Percentiles rank a stretch among this genome's conserved stretches.
These are phyloP conservation scores for Keiferia lycopersicella DNA, from an alignment of 2,888 invertebrate genomes.

Conservation along the genomic window DNA sequence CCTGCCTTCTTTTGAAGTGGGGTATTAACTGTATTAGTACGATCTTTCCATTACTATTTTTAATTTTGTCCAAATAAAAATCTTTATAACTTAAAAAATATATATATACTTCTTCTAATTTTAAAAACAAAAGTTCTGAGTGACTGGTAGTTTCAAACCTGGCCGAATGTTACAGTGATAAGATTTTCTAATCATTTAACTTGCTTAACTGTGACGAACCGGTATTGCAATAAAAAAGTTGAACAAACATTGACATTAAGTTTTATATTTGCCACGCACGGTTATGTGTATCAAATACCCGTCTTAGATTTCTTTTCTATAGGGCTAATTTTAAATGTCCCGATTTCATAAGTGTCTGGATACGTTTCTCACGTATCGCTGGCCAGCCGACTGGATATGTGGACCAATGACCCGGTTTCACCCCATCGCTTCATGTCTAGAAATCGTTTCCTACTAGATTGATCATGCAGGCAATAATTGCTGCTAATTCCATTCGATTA, in stretches of 20 bases:
- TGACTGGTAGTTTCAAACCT: too few species aligned
- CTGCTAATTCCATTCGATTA: constrained; percentile 48
- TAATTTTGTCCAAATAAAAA: neutral
- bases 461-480: constrained; percentile 73
- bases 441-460: constrained; percentile 77
- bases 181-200: too few species aligned
- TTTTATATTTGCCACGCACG: too few species aligned
- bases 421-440: constrained; percentile 67
- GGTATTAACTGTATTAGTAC: neutral
- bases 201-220: too few species aligned
- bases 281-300: too few species aligned
- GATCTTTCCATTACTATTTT: neutral
- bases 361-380: constrained; percentile 69
- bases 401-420: constrained; percentile 77
- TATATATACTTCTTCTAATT: too few species aligned
- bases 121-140: too few species aligned
- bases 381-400: constrained; percentile 74
- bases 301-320: too few species aligned
- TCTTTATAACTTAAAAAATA: too few species aligned
- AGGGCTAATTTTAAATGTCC: neutral
- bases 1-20: constrained; percentile 6
- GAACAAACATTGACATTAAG: too few species aligned
- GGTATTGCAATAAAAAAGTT: too few species aligned
- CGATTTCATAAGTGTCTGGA: constrained; percentile 69
- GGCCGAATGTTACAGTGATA: too few species aligned